A percentile compares a stretch with the other conserved stretches of the same genome.
phyloP scores from a whole-genome alignment of 2,797 vertebrate genomes.

The Cirrhinus mrigala region DNA sequence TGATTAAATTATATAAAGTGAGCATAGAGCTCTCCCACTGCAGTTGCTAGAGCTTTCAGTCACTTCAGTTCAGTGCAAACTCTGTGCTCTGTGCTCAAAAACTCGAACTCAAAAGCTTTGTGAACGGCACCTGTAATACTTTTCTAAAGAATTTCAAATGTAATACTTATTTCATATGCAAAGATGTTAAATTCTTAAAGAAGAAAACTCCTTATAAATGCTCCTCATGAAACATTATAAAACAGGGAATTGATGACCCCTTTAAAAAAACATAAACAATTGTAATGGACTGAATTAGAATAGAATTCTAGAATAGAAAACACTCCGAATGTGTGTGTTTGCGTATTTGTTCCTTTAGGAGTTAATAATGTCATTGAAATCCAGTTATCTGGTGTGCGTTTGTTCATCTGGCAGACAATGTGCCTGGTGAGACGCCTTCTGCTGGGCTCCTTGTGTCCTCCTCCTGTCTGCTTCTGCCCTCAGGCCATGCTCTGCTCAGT shows the following conservation, averaged over 20 bases:
- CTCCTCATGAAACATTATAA: not conserved
- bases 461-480: slow-evolving; percentile 18
- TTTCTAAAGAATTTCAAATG: no score
- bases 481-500: slow-evolving; percentile 38
- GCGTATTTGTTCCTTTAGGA: not conserved
- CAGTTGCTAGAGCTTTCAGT: not conserved
- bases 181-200: no score
- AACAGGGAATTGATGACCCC: not conserved
- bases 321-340: not conserved
- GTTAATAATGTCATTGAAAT: slow-evolving; percentile 1
- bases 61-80: not conserved
- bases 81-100: no score
- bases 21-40: not conserved
- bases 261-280: not conserved
- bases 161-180: no score
- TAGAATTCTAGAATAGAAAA: not conserved
- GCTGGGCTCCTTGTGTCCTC: slow-evolving; percentile 13
- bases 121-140: not conserved
- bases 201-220: not conserved
- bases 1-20: not conserved
- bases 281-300: not conserved
- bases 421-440: slow-evolving; percentile 29
- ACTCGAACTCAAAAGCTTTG: no score
- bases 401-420: slow-evolving; percentile 43
- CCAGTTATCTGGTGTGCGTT: slow-evolving; percentile 7